Percentiles rank a stretch among this genome's conserved stretches.
Evolutionary conservation across 2,888 invertebrate species (phyloP).

Genomic region (Ochropleura plecta): DNA sequence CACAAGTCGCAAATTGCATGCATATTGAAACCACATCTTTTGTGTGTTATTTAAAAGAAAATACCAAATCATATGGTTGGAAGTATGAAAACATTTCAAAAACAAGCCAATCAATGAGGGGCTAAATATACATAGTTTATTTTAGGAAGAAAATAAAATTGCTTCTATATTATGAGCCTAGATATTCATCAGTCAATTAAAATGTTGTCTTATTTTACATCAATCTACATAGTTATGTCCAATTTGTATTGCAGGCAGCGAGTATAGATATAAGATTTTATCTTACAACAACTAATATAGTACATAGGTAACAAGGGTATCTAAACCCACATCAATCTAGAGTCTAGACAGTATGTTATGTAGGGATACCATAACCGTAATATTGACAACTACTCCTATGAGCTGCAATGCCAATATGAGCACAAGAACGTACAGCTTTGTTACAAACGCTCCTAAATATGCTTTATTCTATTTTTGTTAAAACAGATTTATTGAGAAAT

Average conservation of each 20-base stretch:
- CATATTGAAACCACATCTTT: background rate
- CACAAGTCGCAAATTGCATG: background rate
- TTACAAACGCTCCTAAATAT: slow-evolving; percentile 25
- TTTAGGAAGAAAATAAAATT: slow-evolving; percentile 13
- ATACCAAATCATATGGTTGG: background rate
- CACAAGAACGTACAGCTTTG: slow-evolving; percentile 29
- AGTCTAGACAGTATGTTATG: background rate
- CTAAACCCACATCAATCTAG: slow-evolving; percentile 5
- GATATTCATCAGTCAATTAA: slow-evolving; percentile 48
- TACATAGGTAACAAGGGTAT: slow-evolving; percentile 13
- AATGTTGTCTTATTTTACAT: slow-evolving; percentile 18
- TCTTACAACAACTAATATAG: slow-evolving; percentile 25
- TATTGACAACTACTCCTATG: background rate
- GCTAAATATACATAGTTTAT: background rate
- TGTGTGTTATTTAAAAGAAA: slow-evolving; percentile 6
- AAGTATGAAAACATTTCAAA: slow-evolving; percentile 1
- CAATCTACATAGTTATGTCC: background rate
- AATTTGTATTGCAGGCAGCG: slow-evolving; percentile 19
- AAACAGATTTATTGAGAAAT: slow-evolving; percentile 48
- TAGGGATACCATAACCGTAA: background rate
- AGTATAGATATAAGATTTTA: slow-evolving; percentile 20
- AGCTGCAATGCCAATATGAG: slow-evolving; percentile 29
- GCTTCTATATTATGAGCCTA: slow-evolving; percentile 11
- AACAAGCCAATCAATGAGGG: background rate
- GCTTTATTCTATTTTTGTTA: slow-evolving; percentile 50